These are phyloP conservation scores for Crocidura indochinensis DNA, from an alignment of 2,797 vertebrate species.

Conservation along the genomic window DNA sequence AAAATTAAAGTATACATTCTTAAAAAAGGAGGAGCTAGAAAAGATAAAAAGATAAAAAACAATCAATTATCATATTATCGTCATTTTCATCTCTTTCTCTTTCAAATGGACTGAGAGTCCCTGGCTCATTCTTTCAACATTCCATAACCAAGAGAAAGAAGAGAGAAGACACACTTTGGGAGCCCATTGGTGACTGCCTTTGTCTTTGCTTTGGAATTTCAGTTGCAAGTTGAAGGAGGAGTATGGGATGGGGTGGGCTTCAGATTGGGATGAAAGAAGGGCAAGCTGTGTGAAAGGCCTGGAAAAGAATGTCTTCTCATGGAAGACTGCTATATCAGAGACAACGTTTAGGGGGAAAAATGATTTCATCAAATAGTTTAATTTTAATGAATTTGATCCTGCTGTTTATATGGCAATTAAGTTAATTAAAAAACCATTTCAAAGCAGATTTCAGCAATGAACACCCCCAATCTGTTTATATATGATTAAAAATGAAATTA, in stretches of 20 bases:
- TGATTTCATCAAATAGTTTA: constrained; percentile 5
- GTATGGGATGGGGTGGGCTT: background rate
- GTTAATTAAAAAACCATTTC: constrained; percentile 34
- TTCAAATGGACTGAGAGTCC: no score
- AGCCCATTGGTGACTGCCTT: no score
- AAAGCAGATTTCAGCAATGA: constrained; percentile 39
- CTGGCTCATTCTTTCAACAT: no score
- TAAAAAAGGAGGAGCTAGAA: background rate
- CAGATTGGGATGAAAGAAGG: constrained; percentile 1
- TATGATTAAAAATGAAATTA: constrained; percentile 44
- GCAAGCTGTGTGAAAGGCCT: background rate
- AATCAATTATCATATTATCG: no score
- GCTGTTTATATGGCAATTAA: constrained; percentile 11
- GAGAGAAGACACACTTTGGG: no score
- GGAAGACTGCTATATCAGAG: background rate
- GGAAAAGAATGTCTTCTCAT: constrained; percentile 34
- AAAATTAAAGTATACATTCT: no score
- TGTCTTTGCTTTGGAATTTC: no score
- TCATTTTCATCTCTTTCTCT: no score
- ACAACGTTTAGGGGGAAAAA: constrained; percentile 1
- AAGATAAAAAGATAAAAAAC: background rate
- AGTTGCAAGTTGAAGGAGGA: no score
- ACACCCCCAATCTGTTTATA: background rate
- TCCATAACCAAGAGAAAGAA: no score
- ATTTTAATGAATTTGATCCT: constrained; percentile 44